Evolutionary conservation across 2,888 invertebrate species (phyloP).

Genomic region (Scaptomyza parva): DNA sequence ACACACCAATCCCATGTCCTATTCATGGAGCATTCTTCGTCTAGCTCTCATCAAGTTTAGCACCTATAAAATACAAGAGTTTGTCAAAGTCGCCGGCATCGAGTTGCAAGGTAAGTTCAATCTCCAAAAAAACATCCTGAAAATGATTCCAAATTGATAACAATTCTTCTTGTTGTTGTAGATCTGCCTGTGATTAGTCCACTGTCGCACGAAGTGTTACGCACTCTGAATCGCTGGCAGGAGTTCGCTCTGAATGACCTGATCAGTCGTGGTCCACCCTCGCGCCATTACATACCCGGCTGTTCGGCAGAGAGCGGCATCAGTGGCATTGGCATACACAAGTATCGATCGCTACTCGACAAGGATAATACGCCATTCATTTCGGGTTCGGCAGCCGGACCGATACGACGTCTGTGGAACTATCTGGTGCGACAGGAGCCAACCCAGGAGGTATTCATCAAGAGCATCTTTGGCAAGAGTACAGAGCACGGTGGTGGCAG

Average conservation of each 20-base stretch:
- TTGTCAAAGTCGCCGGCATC: slow-evolving; percentile 94
- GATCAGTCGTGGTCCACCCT: slow-evolving; percentile 89
- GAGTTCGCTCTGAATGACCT: slow-evolving; percentile 90
- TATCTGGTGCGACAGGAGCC: slow-evolving; percentile 96
- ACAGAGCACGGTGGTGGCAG: slow-evolving; percentile 79
- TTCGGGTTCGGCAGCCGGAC: slow-evolving; percentile 89
- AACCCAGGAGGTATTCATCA: slow-evolving; percentile 97
- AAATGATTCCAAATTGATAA: background rate
- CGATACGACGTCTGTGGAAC: slow-evolving; percentile 94
- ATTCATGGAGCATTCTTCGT: slow-evolving; percentile 97
- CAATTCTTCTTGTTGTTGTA: slow-evolving; percentile 77
- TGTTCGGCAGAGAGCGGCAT: slow-evolving; percentile 92
- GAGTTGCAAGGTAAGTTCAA: slow-evolving; percentile 91
- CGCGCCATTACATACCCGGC: slow-evolving; percentile 94
- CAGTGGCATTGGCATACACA: slow-evolving; percentile 94
- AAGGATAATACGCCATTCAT: slow-evolving; percentile 98
- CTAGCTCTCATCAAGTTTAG: slow-evolving; percentile 94
- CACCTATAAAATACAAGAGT: slow-evolving; percentile 93
- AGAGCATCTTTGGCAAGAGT: slow-evolving; percentile 95
- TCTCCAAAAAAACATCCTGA: background rate
- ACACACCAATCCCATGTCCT: slow-evolving; percentile 96
- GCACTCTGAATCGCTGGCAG: slow-evolving; percentile 95
- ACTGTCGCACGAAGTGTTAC: slow-evolving; percentile 94
- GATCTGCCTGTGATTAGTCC: slow-evolving; percentile 98
- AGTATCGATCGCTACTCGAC: slow-evolving; percentile 96